Base-by-base conservation (phyloP, 2,888 invertebrate genomes). In the Bombylius major region DNA sequence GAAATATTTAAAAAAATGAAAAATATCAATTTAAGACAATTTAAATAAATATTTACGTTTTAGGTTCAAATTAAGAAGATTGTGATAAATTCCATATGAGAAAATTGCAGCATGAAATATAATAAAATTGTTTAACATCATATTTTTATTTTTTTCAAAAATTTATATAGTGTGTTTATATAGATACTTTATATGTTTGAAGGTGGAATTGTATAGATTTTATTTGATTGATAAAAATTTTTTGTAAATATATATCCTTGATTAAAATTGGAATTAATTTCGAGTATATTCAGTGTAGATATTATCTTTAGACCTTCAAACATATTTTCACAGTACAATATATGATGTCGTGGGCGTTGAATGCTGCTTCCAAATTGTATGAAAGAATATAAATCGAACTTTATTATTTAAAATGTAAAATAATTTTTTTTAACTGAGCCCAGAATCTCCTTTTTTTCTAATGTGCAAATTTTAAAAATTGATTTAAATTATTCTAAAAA, bases 31-130 rank as follows among this genome's bases (percentile, higher is more conserved):
- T 47, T 34, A 23, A 54, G 49, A 50, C 13, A 49, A 49, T 54
- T 33, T 53, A 6, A 48, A 51, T 56, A 34, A 50, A 55, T 53
- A n/a, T 50, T 23, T 23, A 23, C 23, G 23, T 55, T 51, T 50
- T 51, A 44, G 52, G 34, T 51, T 39, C 48, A 55, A 48, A n/a
- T 39, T 9, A 39, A 9, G 39, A 39, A 39, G 39, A 9, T 39
- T 39, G 39, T 39, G 7, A 39, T 14, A 45, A 45, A 45, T 45
- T n/a, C 45, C 55, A 51, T 39, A 39, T 47, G 50, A 49, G 32
- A 33, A n/a, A 42, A 55, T 50, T 60, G 60, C 60, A 60, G 60
- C 60, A 58, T 60, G 60, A 60, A 60, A 60, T 56, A 56, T 48
- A 59, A 59, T 56, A 59, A 58, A 59, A 58, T 52, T 44, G 23